phyloP scores from a whole-genome alignment of 2,113 vertebrate species.

The Chaetodon auriga region DNA sequence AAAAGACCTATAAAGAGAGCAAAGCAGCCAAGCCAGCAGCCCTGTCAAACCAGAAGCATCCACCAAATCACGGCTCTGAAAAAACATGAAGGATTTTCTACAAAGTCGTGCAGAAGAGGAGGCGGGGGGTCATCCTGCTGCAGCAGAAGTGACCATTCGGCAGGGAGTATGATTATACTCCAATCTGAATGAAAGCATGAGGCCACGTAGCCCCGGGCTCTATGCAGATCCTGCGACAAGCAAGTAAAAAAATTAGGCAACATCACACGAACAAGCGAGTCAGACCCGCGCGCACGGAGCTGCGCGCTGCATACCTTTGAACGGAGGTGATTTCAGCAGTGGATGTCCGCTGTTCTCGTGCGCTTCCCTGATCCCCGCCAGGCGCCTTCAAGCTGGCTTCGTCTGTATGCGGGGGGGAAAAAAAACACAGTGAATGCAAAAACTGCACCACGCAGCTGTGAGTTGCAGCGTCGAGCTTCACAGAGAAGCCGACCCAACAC shows the following conservation, averaged over 20 bases:
- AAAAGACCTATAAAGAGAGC: not conserved
- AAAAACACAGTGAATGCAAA: not conserved
- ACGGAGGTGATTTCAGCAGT: not conserved
- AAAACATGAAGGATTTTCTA: not conserved
- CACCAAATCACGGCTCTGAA: not conserved
- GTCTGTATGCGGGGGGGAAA: not conserved
- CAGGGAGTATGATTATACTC: not conserved
- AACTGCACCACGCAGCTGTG: not conserved
- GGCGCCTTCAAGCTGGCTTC: not conserved
- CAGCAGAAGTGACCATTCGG: not conserved
- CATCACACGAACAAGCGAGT: not conserved
- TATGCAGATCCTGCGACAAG: conserved; percentile 27
- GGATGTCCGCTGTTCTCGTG: not conserved
- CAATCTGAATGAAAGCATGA: not conserved
- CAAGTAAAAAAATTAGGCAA: accelerated
- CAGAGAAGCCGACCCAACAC: not conserved
- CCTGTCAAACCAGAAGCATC: conserved; percentile 19
- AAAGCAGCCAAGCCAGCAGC: conserved; percentile 45
- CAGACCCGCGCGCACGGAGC: not conserved
- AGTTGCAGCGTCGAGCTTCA: not conserved
- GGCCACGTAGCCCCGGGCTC: not conserved
- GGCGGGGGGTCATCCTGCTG: not conserved
- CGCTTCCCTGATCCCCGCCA: not conserved
- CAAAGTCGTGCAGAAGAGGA: not conserved
- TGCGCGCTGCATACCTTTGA: conserved; percentile 19